A percentile compares a stretch with the other conserved stretches of the same genome.
phyloP scores from a whole-genome alignment of 2,888 invertebrate genomes.

The Clanis bilineata region DNA sequence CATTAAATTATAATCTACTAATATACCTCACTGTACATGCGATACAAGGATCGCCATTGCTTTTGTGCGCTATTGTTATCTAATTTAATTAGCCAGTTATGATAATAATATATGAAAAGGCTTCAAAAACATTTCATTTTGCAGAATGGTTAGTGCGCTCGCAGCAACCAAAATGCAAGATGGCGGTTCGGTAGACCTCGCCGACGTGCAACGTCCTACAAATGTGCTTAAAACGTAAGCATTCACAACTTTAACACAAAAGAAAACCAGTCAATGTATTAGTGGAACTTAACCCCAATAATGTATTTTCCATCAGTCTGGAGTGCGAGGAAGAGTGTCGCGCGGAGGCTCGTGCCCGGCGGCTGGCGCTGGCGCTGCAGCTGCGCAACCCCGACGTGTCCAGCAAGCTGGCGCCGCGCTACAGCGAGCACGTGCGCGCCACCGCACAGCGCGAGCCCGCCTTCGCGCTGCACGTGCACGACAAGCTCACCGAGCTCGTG shows the following conservation, averaged over 20 bases:
- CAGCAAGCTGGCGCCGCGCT: conserved; percentile 91
- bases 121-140: conserved; percentile 8
- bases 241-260: neutral
- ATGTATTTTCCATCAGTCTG: too few relatives aligned
- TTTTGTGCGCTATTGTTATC: too few relatives aligned
- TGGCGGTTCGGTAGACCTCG: conserved; percentile 89
- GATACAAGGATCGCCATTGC: too few relatives aligned
- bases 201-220: conserved; percentile 84
- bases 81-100: too few relatives aligned
- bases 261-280: too few relatives aligned
- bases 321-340: conserved; percentile 97
- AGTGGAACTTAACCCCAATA: too few relatives aligned
- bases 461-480: conserved; percentile 92
- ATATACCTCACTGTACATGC: too few relatives aligned
- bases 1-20: too few relatives aligned
- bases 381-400: conserved; percentile 94
- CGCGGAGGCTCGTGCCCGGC: conserved; percentile 92
- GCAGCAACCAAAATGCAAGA: conserved; percentile 91
- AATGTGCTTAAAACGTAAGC: conserved; percentile 84
- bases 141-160: conserved; percentile 87
- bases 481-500: conserved; percentile 91
- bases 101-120: neutral
- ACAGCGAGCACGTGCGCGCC: conserved; percentile 92
- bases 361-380: conserved; percentile 94
- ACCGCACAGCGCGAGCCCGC: conserved; percentile 91